These are phyloP conservation scores for Penaeus vannamei DNA, from an alignment of 1,140 invertebrate species.

Conservation along the genomic window DNA sequence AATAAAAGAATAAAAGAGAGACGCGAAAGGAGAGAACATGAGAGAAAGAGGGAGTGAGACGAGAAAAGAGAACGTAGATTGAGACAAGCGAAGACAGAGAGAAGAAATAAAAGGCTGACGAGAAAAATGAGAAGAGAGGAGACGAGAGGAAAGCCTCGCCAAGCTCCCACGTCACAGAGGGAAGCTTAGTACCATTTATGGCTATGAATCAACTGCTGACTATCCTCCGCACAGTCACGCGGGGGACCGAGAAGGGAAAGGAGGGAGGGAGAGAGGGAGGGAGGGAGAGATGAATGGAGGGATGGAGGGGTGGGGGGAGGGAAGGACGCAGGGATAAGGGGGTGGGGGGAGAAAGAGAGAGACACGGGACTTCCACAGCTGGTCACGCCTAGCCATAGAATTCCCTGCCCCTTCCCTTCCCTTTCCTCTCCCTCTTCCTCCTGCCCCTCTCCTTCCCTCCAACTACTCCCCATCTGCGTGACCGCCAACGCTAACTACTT, in stretches of 20 bases:
- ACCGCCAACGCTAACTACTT: not conserved
- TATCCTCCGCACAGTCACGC: not conserved
- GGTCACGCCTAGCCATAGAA: not conserved
- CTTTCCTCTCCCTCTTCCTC: not conserved
- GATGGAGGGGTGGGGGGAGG: not conserved
- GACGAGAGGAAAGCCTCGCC: slow-evolving; percentile 1
- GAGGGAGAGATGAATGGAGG: not conserved
- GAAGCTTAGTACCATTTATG: not conserved
- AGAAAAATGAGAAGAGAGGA: not conserved
- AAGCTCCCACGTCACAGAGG: not conserved
- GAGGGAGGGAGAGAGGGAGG: not conserved
- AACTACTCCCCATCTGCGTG: slow-evolving; percentile 10
- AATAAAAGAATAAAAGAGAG: not conserved
- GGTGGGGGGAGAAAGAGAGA: not conserved
- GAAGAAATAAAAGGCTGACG: not conserved
- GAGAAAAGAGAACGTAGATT: no score
- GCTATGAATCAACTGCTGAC: not conserved
- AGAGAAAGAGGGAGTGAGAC: not conserved
- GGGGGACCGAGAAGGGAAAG: not conserved
- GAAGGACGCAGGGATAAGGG: no score
- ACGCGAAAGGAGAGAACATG: not conserved
- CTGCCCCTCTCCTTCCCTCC: not conserved
- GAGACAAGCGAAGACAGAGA: not conserved
- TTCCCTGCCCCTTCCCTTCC: not conserved
- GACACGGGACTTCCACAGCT: not conserved